These are phyloP conservation scores for Petrocephalus sullivani DNA, from an alignment of 2,797 vertebrate species.

Conservation along the genomic window DNA sequence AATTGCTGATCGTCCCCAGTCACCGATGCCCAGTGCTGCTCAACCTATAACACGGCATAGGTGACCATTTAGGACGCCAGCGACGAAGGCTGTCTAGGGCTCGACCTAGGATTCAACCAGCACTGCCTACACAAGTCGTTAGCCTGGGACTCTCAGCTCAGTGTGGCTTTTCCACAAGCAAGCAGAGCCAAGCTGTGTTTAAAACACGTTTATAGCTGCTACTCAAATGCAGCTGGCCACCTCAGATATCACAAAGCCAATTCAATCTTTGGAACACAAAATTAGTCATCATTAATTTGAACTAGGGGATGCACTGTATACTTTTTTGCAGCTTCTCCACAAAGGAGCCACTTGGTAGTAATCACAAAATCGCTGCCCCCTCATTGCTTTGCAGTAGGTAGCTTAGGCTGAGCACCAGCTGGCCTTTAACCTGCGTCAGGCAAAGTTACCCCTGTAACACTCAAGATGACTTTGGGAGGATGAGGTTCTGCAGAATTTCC, in stretches of 20 bases:
- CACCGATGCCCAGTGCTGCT: neutral
- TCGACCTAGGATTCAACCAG: neutral
- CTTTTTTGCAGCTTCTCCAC: neutral
- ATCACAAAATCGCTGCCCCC: neutral
- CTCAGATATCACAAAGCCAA: neutral
- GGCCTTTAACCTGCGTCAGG: neutral
- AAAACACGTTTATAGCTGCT: neutral
- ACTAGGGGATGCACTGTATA: neutral
- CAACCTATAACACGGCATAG: neutral
- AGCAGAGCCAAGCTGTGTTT: neutral
- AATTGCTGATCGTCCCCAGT: neutral
- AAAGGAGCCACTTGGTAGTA: neutral
- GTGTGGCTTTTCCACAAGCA: neutral
- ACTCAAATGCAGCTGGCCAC: neutral
- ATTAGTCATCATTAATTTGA: neutral
- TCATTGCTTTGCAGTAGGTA: neutral
- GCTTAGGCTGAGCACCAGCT: neutral
- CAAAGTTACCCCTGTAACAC: neutral
- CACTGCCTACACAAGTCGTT: neutral
- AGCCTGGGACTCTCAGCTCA: neutral
- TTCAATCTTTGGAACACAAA: neutral
- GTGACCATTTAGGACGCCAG: neutral
- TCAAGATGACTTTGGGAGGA: neutral
- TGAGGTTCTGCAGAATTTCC: neutral
- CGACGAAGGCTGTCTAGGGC: neutral